Conservation (phyloP, 1,140 invertebrate genomes). For the Drosophila lini region DNA sequence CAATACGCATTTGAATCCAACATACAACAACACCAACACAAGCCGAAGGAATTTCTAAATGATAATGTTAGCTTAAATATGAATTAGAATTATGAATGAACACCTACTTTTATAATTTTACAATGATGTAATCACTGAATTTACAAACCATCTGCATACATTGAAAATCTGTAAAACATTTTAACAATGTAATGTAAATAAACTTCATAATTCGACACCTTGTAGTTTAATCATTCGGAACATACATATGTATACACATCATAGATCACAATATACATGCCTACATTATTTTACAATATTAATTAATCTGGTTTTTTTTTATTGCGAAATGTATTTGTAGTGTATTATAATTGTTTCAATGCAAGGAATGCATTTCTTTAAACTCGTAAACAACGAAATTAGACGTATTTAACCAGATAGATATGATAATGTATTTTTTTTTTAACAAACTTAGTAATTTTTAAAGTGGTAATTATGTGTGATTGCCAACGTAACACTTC, state of each 20-base stretch:
- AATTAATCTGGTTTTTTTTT: not conserved
- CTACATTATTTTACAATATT: not conserved
- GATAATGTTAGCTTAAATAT: slow-evolving; percentile 4
- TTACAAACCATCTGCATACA: slow-evolving; percentile 1
- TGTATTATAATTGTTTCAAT: too few relatives aligned
- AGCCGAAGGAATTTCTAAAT: slow-evolving; percentile 28
- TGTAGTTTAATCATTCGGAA: slow-evolving; percentile 7
- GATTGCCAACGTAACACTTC: not conserved
- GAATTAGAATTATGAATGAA: slow-evolving; percentile 5
- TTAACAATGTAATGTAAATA: slow-evolving; percentile 41
- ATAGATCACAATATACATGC: not conserved
- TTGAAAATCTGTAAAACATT: slow-evolving; percentile 38
- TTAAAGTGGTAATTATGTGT: not conserved
- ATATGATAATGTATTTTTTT: not conserved
- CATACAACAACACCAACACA: slow-evolving; percentile 22
- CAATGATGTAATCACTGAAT: slow-evolving; percentile 11
- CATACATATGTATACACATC: not conserved
- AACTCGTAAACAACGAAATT: not conserved
- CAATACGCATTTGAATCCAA: slow-evolving; percentile 27
- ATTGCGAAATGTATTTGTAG: not conserved
- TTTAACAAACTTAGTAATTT: not conserved
- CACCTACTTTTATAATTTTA: slow-evolving; percentile 1
- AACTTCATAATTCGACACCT: not conserved
- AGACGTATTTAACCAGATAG: not conserved
- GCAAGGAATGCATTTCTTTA: not conserved